These are phyloP conservation scores for Troides helena DNA, from an alignment of 2,888 invertebrate genomes.

Conservation along the genomic window DNA sequence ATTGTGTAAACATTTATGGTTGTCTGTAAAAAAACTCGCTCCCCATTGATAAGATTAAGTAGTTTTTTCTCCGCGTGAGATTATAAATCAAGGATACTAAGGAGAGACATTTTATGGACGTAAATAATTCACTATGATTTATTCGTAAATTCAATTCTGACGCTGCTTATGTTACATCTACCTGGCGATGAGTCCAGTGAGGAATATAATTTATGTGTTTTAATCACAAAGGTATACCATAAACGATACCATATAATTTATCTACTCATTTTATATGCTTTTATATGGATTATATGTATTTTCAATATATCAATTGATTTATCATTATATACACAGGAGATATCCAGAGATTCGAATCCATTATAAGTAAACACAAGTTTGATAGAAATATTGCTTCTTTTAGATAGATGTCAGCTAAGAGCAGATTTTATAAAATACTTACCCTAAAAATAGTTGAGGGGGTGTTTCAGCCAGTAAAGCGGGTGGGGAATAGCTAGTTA, in stretches of 20 bases:
- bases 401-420: too few relatives aligned
- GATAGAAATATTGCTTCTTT: too few relatives aligned
- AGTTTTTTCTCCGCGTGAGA: background rate
- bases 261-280: too few relatives aligned
- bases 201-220: background rate
- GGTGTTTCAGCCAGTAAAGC: too few relatives aligned
- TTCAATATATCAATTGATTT: too few relatives aligned
- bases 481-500: too few relatives aligned
- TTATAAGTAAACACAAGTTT: too few relatives aligned
- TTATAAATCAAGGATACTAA: slow-evolving; percentile 20
- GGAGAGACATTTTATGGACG: background rate
- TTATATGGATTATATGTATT: too few relatives aligned
- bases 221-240: background rate
- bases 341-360: too few relatives aligned
- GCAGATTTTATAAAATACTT: too few relatives aligned
- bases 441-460: too few relatives aligned
- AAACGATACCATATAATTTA: background rate
- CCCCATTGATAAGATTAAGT: slow-evolving; percentile 29
- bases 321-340: too few relatives aligned
- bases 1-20: slow-evolving; percentile 55
- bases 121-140: slow-evolving; percentile 1
- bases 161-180: background rate
- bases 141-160: background rate
- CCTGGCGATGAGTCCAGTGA: background rate
- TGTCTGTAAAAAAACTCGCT: slow-evolving; percentile 46